Evolutionary conservation across 2,797 vertebrate genomes (phyloP).

Genomic region (Poliocrania exsul): DNA sequence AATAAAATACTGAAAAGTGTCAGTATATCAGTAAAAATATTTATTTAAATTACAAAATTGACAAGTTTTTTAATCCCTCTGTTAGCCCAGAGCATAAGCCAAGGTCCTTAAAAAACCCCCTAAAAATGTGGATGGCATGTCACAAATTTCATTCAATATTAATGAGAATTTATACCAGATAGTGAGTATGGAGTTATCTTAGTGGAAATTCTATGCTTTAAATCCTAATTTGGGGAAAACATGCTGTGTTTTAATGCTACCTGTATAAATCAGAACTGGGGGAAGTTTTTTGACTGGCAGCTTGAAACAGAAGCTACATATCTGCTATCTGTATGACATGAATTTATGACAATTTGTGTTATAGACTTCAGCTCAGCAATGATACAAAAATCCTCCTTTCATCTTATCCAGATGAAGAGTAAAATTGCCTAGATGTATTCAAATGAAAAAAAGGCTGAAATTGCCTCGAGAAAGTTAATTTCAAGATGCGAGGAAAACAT

Average conservation of each 20-base stretch:
- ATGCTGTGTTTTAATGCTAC: not conserved
- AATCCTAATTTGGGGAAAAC: not conserved
- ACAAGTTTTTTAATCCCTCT: not conserved
- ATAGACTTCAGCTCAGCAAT: not conserved
- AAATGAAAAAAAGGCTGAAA: constrained; percentile 9
- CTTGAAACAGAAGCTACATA: not conserved
- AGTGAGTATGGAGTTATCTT: not conserved
- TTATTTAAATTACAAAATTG: not conserved
- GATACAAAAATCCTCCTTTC: not conserved
- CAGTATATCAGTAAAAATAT: not conserved
- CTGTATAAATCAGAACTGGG: not conserved
- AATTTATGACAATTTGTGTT: not conserved
- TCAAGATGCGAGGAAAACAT: constrained; percentile 12
- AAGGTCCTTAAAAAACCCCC: not conserved
- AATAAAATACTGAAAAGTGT: not conserved
- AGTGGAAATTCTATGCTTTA: not conserved
- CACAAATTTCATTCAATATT: not conserved
- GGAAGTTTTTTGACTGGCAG: not conserved
- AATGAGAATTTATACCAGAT: not conserved
- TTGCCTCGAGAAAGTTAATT: constrained; percentile 37
- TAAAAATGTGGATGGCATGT: not conserved
- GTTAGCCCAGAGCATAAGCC: not conserved
- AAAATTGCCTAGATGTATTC: constrained; percentile 23
- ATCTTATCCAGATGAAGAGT: not conserved
- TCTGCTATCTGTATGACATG: not conserved